Evolutionary conservation across 2,888 invertebrate species (phyloP), one percentile per base, ranked within the genome.

Genomic region (Leucania comma): DNA sequence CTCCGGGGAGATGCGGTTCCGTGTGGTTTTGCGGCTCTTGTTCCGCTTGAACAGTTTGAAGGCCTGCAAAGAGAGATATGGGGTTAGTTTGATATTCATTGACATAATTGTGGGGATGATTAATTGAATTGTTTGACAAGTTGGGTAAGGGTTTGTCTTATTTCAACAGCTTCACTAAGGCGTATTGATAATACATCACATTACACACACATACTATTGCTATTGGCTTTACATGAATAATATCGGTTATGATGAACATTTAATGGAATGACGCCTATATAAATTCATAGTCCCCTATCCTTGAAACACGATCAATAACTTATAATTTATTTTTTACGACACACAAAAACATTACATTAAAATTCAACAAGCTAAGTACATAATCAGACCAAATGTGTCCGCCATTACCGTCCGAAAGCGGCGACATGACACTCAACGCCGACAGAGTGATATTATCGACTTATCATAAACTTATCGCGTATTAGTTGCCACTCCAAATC

Each of bases 1-100:
- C 22, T 90, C 91, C 0, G 95, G 95, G 0, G 95, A 95, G 57
- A 96, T 91, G 35, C 93, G 90, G 87, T 95, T 95, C 4, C 93
- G 92, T 1, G 90, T 80, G 76, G 83, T 87, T 80, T 94, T 95
- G 71, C 91, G 91, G 63, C 78, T 91, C 70, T 93, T 93, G 85
- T 86, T 94, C 51, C 93, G 78, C 72, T 95, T 95, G 91, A 96
- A 96, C 48, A 96, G 83, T 82, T 95, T 96, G 92, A 96, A 95
- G 85, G 95, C 95, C 95, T 96, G 93, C 12, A 70, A 73, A 70
- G 35, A 78, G 48, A 70, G 54, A 82, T 42, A 59, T 26, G n/a
- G 9, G 14, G 58, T 80, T 78, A 80, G 48, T 73, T 66, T 42
- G 0, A 35, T 53, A 64, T 42, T 61, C 42, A 46, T 42, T 63